Evolutionary conservation across 2,888 invertebrate genomes (phyloP).

Genomic region (Pterobdella sp.): DNA sequence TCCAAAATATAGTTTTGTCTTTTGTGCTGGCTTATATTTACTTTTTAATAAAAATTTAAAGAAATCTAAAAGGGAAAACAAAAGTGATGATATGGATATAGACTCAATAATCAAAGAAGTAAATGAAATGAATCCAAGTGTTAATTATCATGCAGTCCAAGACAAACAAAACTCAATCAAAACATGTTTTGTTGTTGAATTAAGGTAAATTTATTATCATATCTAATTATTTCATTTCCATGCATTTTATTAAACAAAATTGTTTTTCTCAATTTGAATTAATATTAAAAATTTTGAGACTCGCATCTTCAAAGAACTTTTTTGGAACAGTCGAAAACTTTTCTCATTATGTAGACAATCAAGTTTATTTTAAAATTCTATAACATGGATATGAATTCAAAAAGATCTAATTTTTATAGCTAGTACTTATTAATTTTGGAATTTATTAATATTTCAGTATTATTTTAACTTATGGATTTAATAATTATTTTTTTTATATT

Average conservation of each 20-base stretch:
- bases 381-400: no score
- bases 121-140: not conserved
- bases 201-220: not conserved
- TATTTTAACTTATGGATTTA: not conserved
- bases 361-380: no score
- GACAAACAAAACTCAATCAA: not conserved
- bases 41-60: not conserved
- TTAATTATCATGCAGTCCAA: not conserved
- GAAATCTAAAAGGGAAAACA: not conserved
- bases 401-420: no score
- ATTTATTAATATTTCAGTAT: not conserved
- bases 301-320: no score
- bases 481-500: not conserved
- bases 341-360: no score
- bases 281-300: no score
- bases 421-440: no score
- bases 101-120: conserved; percentile 17
- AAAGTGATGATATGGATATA: conserved; percentile 13
- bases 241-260: no score
- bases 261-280: no score
- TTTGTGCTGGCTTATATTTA: no score
- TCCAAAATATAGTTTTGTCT: no score
- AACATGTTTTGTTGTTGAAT: conserved; percentile 11
- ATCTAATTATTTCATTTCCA: not conserved
- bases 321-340: no score